phyloP scores from a whole-genome alignment of 2,888 invertebrate genomes.

The Melolontha melolontha region DNA sequence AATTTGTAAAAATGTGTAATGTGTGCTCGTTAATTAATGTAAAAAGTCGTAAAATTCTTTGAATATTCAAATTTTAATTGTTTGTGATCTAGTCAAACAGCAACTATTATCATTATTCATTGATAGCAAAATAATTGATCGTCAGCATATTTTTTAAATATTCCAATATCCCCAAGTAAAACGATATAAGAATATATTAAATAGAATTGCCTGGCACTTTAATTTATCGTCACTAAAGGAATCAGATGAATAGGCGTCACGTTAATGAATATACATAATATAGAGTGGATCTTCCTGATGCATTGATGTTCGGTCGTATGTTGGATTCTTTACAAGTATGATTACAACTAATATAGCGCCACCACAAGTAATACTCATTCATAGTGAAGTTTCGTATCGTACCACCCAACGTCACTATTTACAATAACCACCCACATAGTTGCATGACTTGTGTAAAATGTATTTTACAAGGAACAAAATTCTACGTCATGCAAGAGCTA shows the following conservation, averaged over 20 bases:
- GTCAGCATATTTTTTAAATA: constrained; percentile 18
- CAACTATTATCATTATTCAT: neutral
- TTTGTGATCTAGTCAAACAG: too few relatives aligned
- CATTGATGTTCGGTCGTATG: constrained; percentile 8
- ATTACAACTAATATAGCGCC: constrained; percentile 48
- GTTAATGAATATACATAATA: constrained; percentile 16
- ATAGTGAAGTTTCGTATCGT: constrained; percentile 49
- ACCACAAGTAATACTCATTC: constrained; percentile 48
- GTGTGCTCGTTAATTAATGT: too few relatives aligned
- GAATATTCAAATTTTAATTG: too few relatives aligned
- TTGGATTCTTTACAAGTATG: constrained; percentile 12
- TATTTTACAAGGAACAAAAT: constrained; percentile 45
- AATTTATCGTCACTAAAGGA: constrained; percentile 14
- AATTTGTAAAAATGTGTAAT: too few relatives aligned
- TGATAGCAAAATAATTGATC: neutral
- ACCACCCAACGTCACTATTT: constrained; percentile 55
- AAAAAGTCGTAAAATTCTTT: too few relatives aligned
- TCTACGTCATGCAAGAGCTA: constrained; percentile 4
- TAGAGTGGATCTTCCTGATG: constrained; percentile 18
- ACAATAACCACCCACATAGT: constrained; percentile 56
- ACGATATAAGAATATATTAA: constrained; percentile 4
- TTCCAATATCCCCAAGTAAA: constrained; percentile 3
- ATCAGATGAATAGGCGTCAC: constrained; percentile 14
- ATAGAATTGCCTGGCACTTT: constrained; percentile 15
- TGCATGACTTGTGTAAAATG: constrained; percentile 54